Evolutionary conservation across 1,140 invertebrate species (phyloP).

Genomic region (Drosophila sturtevanti): DNA sequence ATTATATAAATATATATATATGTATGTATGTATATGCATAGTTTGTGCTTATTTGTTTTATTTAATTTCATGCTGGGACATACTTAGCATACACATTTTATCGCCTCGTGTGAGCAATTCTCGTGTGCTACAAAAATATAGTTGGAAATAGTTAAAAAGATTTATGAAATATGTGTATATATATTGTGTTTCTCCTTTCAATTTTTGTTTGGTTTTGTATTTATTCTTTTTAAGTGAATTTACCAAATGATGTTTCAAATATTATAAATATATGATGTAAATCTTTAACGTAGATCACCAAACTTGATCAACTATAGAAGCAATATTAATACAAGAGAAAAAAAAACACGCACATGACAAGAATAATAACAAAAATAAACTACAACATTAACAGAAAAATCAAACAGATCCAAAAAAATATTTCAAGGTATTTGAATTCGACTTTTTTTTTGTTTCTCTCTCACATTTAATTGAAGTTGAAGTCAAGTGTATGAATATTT

Average conservation of each 20-base stretch:
- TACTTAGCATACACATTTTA: conserved; percentile 23
- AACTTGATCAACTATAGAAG: neutral
- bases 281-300: neutral
- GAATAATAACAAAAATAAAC: neutral
- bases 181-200: neutral
- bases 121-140: conserved; percentile 12
- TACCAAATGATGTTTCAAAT: neutral
- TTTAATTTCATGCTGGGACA: conserved; percentile 31
- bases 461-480: conserved; percentile 43
- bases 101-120: conserved; percentile 27
- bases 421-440: conserved; percentile 50
- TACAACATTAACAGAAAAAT: neutral
- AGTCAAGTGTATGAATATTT: conserved; percentile 50
- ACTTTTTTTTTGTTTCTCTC: conserved; percentile 31
- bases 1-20: neutral
- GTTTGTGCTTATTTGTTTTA: conserved; percentile 21
- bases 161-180: conserved; percentile 4
- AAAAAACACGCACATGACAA: neutral
- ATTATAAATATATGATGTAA: neutral
- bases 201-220: too few species aligned
- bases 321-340: neutral
- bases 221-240: neutral
- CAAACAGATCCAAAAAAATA: conserved; percentile 18
- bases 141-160: neutral
- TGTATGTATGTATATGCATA: neutral